Percentiles rank a stretch among this genome's conserved stretches.
phyloP scores from a whole-genome alignment of 2,113 vertebrate species.

The Microcebus lehilahytsara region DNA sequence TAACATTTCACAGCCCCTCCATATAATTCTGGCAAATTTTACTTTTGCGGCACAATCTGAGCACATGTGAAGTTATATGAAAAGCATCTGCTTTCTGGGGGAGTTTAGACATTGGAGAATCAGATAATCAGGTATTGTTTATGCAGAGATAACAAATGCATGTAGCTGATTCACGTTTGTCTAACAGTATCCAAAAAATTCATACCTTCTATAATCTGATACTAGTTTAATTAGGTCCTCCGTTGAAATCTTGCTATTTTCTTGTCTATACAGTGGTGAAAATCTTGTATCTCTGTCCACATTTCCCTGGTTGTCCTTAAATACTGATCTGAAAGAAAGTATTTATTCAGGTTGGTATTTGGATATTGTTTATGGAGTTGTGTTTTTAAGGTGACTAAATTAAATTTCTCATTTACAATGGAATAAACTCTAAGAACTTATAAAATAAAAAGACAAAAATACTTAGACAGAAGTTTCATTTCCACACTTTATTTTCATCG shows the following conservation, averaged over 20 bases:
- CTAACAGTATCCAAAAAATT: background rate
- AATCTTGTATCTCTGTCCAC: slow-evolving; percentile 96
- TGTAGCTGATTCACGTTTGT: background rate
- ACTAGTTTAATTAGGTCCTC: slow-evolving; percentile 96
- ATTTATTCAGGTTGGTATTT: background rate
- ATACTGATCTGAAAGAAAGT: slow-evolving; percentile 89
- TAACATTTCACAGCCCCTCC: background rate
- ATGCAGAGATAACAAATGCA: background rate
- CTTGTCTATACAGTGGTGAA: slow-evolving; percentile 97
- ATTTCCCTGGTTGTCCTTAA: slow-evolving; percentile 96
- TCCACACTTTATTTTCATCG: background rate
- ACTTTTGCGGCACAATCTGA: slow-evolving; percentile 32
- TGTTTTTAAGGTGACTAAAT: background rate
- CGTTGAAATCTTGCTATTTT: slow-evolving; percentile 95
- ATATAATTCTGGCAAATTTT: slow-evolving; percentile 57
- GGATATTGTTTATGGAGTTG: background rate
- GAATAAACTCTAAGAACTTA: background rate
- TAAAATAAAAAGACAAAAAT: background rate
- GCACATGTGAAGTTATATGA: slow-evolving; percentile 44
- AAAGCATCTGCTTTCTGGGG: slow-evolving; percentile 42
- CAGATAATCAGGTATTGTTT: background rate
- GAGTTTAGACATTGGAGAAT: background rate
- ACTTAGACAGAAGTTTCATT: background rate
- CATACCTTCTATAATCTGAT: slow-evolving; percentile 94
- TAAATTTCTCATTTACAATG: background rate